phyloP scores from a whole-genome alignment of 2,113 vertebrate genomes.

The Lepus europaeus region DNA sequence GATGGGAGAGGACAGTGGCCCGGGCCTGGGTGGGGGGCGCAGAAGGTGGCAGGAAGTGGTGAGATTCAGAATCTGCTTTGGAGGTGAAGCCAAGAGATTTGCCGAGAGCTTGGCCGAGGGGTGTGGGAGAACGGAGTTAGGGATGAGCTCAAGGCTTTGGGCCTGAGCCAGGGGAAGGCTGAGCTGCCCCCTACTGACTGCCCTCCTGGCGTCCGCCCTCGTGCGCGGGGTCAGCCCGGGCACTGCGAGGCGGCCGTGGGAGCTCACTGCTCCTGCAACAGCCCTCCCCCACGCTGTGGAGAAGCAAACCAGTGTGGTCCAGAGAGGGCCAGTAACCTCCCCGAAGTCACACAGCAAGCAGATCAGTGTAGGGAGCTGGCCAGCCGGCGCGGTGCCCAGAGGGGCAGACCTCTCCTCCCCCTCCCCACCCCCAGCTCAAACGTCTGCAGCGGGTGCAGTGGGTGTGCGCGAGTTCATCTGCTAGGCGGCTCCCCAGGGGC shows the following conservation, averaged over 20 bases:
- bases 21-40: not conserved
- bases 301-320: conserved; percentile 15
- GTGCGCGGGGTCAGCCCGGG: not conserved
- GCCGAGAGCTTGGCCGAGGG: not conserved
- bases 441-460: not conserved
- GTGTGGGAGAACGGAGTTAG: conserved; percentile 51
- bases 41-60: not conserved
- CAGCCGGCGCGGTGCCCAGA: not conserved
- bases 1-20: not conserved
- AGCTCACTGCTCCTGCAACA: too few species aligned
- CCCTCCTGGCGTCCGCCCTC: not conserved
- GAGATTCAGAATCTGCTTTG: not conserved
- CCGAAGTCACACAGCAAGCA: conserved; percentile 18
- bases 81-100: conserved; percentile 37
- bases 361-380: not conserved
- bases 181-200: not conserved
- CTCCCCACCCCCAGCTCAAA: not conserved
- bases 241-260: not conserved
- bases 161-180: not conserved
- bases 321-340: not conserved
- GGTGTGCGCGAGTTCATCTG: not conserved
- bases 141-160: conserved; percentile 69
- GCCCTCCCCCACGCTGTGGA: not conserved
- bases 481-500: conserved; percentile 2
- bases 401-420: not conserved